Percentiles rank a stretch among this genome's conserved stretches.
Conservation (phyloP, 1,140 invertebrate species). For the Laupala kohalensis region DNA sequence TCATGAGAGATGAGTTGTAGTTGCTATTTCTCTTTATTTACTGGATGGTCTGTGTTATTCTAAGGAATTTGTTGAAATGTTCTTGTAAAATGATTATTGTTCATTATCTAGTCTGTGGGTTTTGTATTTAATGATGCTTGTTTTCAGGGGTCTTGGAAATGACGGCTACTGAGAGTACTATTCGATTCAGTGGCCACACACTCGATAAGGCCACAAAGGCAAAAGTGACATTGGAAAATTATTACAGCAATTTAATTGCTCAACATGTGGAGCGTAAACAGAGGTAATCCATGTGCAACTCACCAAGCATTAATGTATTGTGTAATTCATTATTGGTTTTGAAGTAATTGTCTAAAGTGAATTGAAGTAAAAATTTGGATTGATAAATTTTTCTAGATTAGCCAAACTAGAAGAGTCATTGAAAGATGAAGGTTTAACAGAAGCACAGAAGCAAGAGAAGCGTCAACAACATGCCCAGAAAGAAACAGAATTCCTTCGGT, state of each 20-base stretch:
- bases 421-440: conserved; percentile 80
- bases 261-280: conserved; percentile 96
- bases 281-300: conserved; percentile 39
- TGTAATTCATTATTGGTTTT: not conserved
- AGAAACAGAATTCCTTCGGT: conserved; percentile 93
- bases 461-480: conserved; percentile 91
- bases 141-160: conserved; percentile 52
- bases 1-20: no score
- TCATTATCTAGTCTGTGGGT: no score
- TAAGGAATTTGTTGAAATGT: no score
- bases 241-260: conserved; percentile 94
- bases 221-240: conserved; percentile 97
- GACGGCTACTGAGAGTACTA: conserved; percentile 57
- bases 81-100: no score
- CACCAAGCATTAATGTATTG: not conserved
- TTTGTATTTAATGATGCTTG: no score
- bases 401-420: conserved; percentile 87
- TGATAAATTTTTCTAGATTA: conserved; percentile 37
- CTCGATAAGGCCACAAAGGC: conserved; percentile 98
- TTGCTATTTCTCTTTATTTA: no score
- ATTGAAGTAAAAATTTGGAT: not conserved
- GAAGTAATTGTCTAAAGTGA: not conserved
- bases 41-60: no score
- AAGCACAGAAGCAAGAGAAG: conserved; percentile 75
- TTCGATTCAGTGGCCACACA: conserved; percentile 89